Evolutionary conservation across 1,140 invertebrate species (phyloP), one percentile per base, ranked within the genome.

Genomic region (Apis florea): DNA sequence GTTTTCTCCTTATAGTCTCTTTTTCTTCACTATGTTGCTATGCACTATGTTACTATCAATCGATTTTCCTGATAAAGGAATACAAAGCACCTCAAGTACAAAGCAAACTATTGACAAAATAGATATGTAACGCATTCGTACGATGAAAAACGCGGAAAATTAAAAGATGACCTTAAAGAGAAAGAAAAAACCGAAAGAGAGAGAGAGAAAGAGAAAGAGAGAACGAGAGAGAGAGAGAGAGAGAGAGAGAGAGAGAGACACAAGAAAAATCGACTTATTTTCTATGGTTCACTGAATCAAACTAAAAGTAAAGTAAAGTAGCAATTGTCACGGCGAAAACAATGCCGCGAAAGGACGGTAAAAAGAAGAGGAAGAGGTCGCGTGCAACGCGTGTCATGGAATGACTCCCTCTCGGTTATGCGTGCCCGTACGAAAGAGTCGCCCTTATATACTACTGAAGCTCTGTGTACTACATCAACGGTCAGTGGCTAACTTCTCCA

Each of bases 361-460:
- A 12, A n/a, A 54, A 56, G 10, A 54, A 53, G 40, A 51, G 40
- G 21, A 59, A 26, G 17, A 21, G 49, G 26, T 19, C 31, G 54
- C 47, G 31, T 66, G n/a, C 31, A 70, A 58, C 70, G 53, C 68
- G 66, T 72, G 56, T 73, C 49, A 80, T 47, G 58, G 67, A 63
- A 70, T 84, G 73, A 82, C 83, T 84, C 56, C 59, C 75, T 83
- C 49, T 79, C 56, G 53, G 66, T 77, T 83, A 77, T 87, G 69
- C 81, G 83, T 69, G 72, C 68, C 68, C 53, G 63, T 74, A 61
- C 77, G 85, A 80, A 90, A 88, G 67, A 85, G 64, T 53, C 69
- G 84, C 86, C 83, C 89, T 90, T 90, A 90, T 90, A 90, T 90
- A 90, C 89, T 74, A 84, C 74, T 73, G 77, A 89, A 86, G 75